Conservation (phyloP, 2,888 invertebrate species). For the Hypercompe scribonia region DNA sequence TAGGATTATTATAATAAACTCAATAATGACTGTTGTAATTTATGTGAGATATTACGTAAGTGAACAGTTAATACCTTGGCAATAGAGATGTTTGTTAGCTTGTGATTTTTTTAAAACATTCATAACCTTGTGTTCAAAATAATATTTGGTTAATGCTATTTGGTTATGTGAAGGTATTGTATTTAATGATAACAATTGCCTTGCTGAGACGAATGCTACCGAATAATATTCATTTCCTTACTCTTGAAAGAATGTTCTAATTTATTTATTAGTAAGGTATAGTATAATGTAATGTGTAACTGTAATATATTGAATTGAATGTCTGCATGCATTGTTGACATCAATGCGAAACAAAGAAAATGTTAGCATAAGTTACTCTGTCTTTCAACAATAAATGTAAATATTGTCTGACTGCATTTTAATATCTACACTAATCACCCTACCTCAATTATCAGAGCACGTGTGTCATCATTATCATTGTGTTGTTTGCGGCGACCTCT, state of each 20-base stretch:
- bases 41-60: conserved; percentile 18
- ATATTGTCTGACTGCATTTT: conserved; percentile 63
- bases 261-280: conserved; percentile 69
- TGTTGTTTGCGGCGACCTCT: conserved; percentile 1
- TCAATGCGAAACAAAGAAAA: conserved; percentile 45
- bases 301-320: conserved; percentile 60
- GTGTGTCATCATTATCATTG: conserved; percentile 11
- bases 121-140: conserved; percentile 11
- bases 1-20: neutral
- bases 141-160: conserved; percentile 15
- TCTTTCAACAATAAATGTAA: conserved; percentile 70
- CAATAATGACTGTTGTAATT: neutral
- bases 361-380: conserved; percentile 45
- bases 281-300: conserved; percentile 53
- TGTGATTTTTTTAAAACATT: conserved; percentile 18
- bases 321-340: conserved; percentile 33
- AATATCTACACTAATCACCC: conserved; percentile 38
- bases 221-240: conserved; percentile 37
- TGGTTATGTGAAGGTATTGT: conserved; percentile 21
- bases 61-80: conserved; percentile 11
- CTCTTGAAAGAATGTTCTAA: conserved; percentile 50
- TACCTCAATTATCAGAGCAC: conserved; percentile 8
- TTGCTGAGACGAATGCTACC: conserved; percentile 25
- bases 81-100: conserved; percentile 19
- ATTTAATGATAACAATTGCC: conserved; percentile 11